These are phyloP conservation scores for Rotaria magnacalcarata DNA, from an alignment of 2,888 invertebrate species.

Conservation along the genomic window DNA sequence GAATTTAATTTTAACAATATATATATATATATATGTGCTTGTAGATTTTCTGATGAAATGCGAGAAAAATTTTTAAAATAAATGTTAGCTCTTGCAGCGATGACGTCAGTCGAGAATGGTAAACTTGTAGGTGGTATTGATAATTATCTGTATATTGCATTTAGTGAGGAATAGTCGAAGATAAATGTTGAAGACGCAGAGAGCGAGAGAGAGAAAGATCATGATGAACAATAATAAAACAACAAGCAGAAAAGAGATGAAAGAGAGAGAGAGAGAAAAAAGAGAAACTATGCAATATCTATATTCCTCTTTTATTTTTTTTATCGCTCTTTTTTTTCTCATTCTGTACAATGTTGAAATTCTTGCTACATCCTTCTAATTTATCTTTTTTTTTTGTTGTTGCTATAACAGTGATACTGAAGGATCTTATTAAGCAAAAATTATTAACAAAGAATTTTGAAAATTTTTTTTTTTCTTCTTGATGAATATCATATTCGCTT, in stretches of 20 bases:
- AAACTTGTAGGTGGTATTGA: background rate
- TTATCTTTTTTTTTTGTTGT: background rate
- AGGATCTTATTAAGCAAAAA: background rate
- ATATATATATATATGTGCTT: background rate
- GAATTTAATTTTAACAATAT: background rate
- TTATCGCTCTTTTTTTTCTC: background rate
- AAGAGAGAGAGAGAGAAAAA: background rate
- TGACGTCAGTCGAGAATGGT: background rate
- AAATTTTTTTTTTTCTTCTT: background rate
- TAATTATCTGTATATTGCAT: background rate
- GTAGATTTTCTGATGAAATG: background rate
- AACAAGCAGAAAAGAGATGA: slow-evolving; percentile 47
- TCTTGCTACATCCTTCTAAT: background rate
- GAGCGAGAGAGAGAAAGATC: background rate
- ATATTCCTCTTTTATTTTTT: background rate
- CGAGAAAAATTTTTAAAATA: background rate
- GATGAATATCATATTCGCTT: too few species aligned
- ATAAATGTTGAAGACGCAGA: background rate
- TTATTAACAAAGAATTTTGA: background rate
- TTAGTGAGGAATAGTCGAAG: background rate
- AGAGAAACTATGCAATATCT: background rate
- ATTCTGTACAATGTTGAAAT: background rate
- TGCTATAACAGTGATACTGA: background rate
- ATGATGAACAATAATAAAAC: slow-evolving; percentile 1
- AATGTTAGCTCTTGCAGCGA: background rate